These are phyloP conservation scores for Xanthia icteritia DNA, from an alignment of 2,888 invertebrate species.

Conservation along the genomic window DNA sequence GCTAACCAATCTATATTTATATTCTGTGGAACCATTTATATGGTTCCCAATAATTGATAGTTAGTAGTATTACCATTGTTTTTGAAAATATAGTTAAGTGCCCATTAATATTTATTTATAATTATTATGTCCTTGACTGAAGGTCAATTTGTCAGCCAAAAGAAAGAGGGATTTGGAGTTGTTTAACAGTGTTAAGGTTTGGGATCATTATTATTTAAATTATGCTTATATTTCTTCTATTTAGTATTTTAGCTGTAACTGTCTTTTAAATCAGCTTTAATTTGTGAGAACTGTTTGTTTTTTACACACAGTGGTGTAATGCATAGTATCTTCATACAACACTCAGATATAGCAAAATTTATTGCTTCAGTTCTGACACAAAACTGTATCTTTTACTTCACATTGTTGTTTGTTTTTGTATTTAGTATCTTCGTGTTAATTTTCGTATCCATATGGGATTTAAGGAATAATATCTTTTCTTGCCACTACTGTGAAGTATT, in stretches of 20 bases:
- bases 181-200: background rate
- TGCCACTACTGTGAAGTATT: background rate
- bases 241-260: background rate
- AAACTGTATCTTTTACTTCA: constrained; percentile 20
- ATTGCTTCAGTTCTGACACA: constrained; percentile 4
- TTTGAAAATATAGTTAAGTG: background rate
- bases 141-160: background rate
- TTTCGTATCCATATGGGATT: constrained; percentile 35
- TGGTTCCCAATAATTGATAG: background rate
- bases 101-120: no score
- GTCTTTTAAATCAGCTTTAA: background rate
- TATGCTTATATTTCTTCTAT: background rate
- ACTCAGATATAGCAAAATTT: background rate
- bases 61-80: no score
- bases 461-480: constrained; percentile 12
- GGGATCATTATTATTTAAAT: background rate
- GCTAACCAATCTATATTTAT: background rate
- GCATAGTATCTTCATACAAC: background rate
- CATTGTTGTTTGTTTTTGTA: constrained; percentile 28
- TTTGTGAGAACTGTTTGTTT: background rate
- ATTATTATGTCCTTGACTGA: background rate
- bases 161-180: background rate
- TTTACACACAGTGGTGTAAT: background rate
- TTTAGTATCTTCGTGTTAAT: constrained; percentile 34
- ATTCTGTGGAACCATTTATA: background rate